Evolutionary conservation across 2,113 vertebrate species (phyloP), one percentile per base, ranked within the genome.

Genomic region (Oxygymnocypris stewartii): DNA sequence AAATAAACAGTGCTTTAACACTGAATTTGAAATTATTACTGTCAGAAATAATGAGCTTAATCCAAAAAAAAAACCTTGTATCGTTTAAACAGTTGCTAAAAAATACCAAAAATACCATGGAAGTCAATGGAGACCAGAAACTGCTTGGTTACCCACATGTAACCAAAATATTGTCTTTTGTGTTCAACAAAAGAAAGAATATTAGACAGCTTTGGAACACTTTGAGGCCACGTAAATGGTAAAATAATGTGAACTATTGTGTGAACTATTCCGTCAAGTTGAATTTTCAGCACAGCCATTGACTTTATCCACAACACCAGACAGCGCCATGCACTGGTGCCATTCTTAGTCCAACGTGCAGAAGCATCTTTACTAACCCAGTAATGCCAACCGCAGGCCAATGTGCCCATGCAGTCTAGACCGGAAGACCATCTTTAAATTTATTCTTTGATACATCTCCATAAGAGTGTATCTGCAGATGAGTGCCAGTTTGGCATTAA

Each of bases 381-480:
- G 18, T 67, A 71, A 49, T 51, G 44, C 63, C 47, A 83, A 40
- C 79, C 61, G 5, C 47, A 83, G 47, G 47, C 47, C 47, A 83
- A 42, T 47, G 42, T 83, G 20, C 31, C 65, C 67, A 80, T 42
- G 16, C 18, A 40, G 40, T 82, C 78, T 42, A 80, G 78, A 80
- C 78, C 8, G 20, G 18, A 80, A 80, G 23, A 69, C 42, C 61
- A 28, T 47, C 31, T 25, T 54, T 80, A 65, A 61, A 12, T 51
- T 0, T 51, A 51, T 51, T 16, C 49, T 20, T 20, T 54, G 51
- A 54, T 54, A 54, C 51, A 54, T 54, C 51, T 54, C 51, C 51
- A 20, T 18, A 54, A 54, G 16, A 54, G 16, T 35, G 18, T 28
- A 20, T 47, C 37, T 79, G 59, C 23, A 69, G 37, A 63, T 42